Percentiles rank a stretch among this genome's conserved stretches.
Conservation (phyloP, 2,797 vertebrate genomes). For the Apogon talboti region DNA sequence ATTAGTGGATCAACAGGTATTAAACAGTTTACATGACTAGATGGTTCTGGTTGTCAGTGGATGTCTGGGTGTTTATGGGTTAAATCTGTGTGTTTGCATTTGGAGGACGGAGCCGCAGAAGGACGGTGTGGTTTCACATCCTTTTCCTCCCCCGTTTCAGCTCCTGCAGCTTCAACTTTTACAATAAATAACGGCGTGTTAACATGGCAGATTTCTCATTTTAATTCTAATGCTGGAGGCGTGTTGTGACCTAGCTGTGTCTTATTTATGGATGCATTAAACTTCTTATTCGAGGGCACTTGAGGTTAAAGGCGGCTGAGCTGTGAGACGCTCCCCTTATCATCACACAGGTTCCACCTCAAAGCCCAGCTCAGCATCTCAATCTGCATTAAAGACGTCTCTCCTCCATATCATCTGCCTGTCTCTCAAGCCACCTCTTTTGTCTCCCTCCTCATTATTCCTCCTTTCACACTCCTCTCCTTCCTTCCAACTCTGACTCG, state of each 20-base stretch:
- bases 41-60: too few relatives aligned
- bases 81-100: too few relatives aligned
- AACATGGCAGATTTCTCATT: background rate
- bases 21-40: too few relatives aligned
- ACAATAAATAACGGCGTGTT: background rate
- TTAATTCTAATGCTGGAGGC: background rate
- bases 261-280: constrained; percentile 5
- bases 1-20: too few relatives aligned
- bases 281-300: background rate
- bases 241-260: background rate
- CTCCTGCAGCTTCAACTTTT: too few relatives aligned
- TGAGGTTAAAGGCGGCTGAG: constrained; percentile 18
- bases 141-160: too few relatives aligned
- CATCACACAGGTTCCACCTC: constrained; percentile 34
- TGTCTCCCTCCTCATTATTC: constrained; percentile 32
- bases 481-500: constrained; percentile 31
- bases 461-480: constrained; percentile 18
- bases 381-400: constrained; percentile 40
- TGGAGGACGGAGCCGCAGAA: too few relatives aligned
- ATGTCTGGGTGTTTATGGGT: too few relatives aligned
- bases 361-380: constrained; percentile 25
- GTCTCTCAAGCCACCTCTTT: constrained; percentile 9
- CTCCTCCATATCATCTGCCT: constrained; percentile 13
- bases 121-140: too few relatives aligned
- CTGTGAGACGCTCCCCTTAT: constrained; percentile 13